Evolutionary conservation across 2,888 invertebrate species (phyloP).

Genomic region (Amphipoea oculea): DNA sequence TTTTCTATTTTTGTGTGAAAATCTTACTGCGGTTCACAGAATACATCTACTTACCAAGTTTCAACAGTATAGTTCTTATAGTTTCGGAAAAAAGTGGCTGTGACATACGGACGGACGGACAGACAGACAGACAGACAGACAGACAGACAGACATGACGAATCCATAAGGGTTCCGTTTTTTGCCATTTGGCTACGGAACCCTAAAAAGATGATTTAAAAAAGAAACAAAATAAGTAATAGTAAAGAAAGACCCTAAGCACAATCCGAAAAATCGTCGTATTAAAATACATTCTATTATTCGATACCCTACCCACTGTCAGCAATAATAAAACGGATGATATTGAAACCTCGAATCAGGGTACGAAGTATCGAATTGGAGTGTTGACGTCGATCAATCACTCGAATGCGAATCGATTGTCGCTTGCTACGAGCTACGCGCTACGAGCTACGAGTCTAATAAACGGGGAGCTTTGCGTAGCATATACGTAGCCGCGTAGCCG

Average conservation of each 20-base stretch:
- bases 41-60: too few species aligned
- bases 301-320: conserved; percentile 6
- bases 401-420: conserved; percentile 32
- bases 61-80: too few species aligned
- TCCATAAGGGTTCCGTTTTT: too few species aligned
- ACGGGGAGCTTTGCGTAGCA: conserved; percentile 39
- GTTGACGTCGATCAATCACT: conserved; percentile 51
- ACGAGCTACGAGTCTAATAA: conserved; percentile 44
- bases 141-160: too few species aligned
- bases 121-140: too few species aligned
- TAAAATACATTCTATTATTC: conserved; percentile 18
- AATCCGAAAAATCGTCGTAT: neutral
- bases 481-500: conserved; percentile 36
- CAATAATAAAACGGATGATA: conserved; percentile 37
- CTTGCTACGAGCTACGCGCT: conserved; percentile 32
- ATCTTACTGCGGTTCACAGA: too few species aligned
- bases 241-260: neutral
- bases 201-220: neutral
- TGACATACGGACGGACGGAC: too few species aligned
- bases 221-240: neutral
- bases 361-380: conserved; percentile 36
- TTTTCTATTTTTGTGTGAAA: too few species aligned
- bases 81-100: too few species aligned
- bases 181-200: too few species aligned
- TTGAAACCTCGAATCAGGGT: conserved; percentile 34